Evolutionary conservation across 2,888 invertebrate species (phyloP), one percentile per base, ranked within the genome.

Genomic region (Hyppa rectilinea): DNA sequence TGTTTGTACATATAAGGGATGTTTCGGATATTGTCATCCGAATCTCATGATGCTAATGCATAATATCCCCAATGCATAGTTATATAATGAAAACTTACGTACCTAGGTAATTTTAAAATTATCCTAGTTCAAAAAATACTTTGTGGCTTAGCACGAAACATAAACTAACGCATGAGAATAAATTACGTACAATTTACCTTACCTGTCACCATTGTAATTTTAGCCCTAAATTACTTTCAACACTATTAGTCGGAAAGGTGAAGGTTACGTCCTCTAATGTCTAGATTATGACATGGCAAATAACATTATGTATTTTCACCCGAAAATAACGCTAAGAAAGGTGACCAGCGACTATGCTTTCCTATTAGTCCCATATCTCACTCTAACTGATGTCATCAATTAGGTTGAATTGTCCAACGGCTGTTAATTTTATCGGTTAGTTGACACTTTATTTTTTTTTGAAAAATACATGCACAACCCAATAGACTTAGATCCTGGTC

Each of bases 221-320:
- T 36, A 55, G 31, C 20, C 31, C 26, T 43, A 78, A 78, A 67
- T 67, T 47, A 74, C 68, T 58, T 80, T 61, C 47, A 61, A 38
- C 55, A 55, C 63, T 67, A 60, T 73, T 73, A 60, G 29, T 56
- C 36, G 60, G 2, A 17, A 61, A 29, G 20, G 45, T 23, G 55
- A 78, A 78, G 80, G 80, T 40, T n/a, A 9, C 12, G 20, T 56
- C 47, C 56, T 55, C 17, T 31, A 45, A 20, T 9, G 49, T 71
- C 60, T 60, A 45, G 40, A 49, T 7, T 47, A 52, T 64, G 56
- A 73, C 67, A 61, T 40, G n/a, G 26, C 47, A 78, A 68, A 74
- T 43, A 0, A 38, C 38, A 55, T 36, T 53, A 38, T n/a, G n/a
- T n/a, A n/a, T 49, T 29, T 59, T 59, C n/a, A 40, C 17, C 38